Evolutionary conservation across 1,140 invertebrate genomes (phyloP).

Genomic region (Trichoplusia ni): DNA sequence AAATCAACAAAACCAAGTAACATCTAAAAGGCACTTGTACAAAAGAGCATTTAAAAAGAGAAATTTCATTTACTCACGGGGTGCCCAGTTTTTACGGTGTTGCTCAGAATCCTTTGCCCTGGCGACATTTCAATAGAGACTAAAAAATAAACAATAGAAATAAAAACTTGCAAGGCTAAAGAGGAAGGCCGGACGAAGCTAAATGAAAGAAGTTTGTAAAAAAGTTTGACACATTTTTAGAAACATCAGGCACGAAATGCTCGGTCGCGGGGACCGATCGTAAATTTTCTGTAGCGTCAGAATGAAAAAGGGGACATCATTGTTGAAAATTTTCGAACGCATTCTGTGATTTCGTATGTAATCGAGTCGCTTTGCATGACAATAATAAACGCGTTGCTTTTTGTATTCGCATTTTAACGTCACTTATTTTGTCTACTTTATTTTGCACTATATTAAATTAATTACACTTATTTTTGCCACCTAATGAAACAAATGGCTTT

Average conservation of each 20-base stretch:
- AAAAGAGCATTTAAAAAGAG: conserved; percentile 49
- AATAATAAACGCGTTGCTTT: conserved; percentile 46
- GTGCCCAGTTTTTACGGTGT: conserved; percentile 57
- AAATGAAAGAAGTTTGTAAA: conserved; percentile 81
- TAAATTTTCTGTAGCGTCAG: conserved; percentile 79
- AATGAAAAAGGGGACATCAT: conserved; percentile 79
- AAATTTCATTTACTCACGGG: conserved; percentile 62
- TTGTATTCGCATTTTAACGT: conserved; percentile 42
- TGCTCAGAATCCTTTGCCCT: conserved; percentile 63
- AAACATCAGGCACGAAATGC: conserved; percentile 77
- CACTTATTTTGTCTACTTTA: conserved; percentile 24
- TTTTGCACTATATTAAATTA: conserved; percentile 15
- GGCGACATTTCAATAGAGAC: conserved; percentile 72
- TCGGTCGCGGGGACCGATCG: conserved; percentile 64
- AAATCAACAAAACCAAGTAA: conserved; percentile 17
- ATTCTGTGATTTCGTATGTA: conserved; percentile 65
- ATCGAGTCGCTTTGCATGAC: conserved; percentile 61
- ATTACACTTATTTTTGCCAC: neutral
- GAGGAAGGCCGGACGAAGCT: conserved; percentile 72
- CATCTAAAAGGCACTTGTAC: conserved; percentile 42
- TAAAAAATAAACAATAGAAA: conserved; percentile 77
- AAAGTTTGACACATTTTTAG: conserved; percentile 81
- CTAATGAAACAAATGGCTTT: too few relatives aligned
- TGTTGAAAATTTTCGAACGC: conserved; percentile 78
- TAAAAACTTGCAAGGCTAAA: conserved; percentile 72